phyloP scores from a whole-genome alignment of 2,797 vertebrate genomes.

The Gymnothorax reevesii region DNA sequence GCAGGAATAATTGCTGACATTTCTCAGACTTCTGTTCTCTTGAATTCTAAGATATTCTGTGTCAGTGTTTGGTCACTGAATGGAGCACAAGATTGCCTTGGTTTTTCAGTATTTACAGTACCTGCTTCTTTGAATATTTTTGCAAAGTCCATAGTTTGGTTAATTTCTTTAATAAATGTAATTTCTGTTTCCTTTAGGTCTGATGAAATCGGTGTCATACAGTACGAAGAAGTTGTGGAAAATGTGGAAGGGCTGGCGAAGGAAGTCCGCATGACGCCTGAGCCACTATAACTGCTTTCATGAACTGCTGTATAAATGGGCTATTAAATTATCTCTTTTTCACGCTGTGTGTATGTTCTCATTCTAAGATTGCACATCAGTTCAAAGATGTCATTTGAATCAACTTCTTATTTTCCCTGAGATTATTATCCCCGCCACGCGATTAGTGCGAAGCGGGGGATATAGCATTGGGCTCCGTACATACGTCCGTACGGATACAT shows the following conservation, averaged over 20 bases:
- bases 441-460: too few relatives aligned
- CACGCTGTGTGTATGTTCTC: background rate
- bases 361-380: background rate
- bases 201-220: constrained; percentile 85
- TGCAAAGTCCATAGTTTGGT: background rate
- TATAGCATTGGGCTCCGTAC: too few relatives aligned
- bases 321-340: constrained; percentile 9
- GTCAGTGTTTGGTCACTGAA: background rate
- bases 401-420: background rate
- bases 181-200: constrained; percentile 63
- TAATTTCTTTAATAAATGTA: background rate
- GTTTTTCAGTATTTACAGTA: background rate
- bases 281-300: background rate
- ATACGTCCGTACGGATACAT: too few relatives aligned
- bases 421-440: too few relatives aligned
- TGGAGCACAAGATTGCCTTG: background rate
- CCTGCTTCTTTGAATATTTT: background rate
- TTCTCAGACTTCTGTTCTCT: background rate
- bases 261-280: constrained; percentile 64
- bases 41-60: background rate
- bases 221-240: constrained; percentile 87
- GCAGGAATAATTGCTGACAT: background rate
- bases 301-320: constrained; percentile 22
- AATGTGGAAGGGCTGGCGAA: constrained; percentile 89
- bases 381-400: constrained; percentile 2